These are phyloP conservation scores for Semnornis frantzii DNA, from an alignment of 2,113 vertebrate genomes.

Conservation along the genomic window DNA sequence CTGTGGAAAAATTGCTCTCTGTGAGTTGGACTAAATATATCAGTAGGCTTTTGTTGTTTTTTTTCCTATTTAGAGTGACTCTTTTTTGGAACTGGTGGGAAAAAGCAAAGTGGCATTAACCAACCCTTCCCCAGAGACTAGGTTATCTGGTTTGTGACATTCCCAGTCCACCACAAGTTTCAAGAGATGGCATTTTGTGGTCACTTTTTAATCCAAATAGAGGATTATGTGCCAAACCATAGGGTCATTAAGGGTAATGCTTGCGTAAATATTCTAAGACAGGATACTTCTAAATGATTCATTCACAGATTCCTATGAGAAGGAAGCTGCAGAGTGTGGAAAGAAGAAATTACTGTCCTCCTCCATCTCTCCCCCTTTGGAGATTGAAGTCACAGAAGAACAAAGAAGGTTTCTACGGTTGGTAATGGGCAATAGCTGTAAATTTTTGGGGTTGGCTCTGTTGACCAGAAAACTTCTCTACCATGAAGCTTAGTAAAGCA, in stretches of 20 bases:
- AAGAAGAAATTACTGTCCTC: conserved; percentile 87
- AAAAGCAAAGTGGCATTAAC: conserved; percentile 62
- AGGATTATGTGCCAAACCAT: conserved; percentile 26
- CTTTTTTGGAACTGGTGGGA: conserved; percentile 56
- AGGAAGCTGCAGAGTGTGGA: conserved; percentile 76
- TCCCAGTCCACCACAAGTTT: conserved; percentile 41
- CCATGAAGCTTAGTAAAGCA: neutral
- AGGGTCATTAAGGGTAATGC: conserved; percentile 44
- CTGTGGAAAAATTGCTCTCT: conserved; percentile 35
- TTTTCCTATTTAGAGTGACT: conserved; percentile 46
- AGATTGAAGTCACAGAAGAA: conserved; percentile 86
- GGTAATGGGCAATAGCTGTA: conserved; percentile 20
- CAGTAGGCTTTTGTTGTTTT: neutral
- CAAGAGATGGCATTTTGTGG: conserved; percentile 53
- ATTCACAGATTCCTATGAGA: conserved; percentile 88
- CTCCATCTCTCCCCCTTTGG: conserved; percentile 85
- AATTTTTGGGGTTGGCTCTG: neutral
- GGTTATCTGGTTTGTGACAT: conserved; percentile 46
- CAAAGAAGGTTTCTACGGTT: conserved; percentile 89
- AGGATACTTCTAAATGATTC: conserved; percentile 36
- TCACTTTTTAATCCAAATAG: conserved; percentile 43
- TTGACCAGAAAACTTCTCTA: neutral
- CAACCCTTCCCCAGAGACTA: conserved; percentile 22
- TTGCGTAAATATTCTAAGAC: conserved; percentile 28
- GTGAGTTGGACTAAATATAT: conserved; percentile 49